These are phyloP conservation scores for Andrena camellia DNA, from an alignment of 2,888 invertebrate species.

Conservation along the genomic window DNA sequence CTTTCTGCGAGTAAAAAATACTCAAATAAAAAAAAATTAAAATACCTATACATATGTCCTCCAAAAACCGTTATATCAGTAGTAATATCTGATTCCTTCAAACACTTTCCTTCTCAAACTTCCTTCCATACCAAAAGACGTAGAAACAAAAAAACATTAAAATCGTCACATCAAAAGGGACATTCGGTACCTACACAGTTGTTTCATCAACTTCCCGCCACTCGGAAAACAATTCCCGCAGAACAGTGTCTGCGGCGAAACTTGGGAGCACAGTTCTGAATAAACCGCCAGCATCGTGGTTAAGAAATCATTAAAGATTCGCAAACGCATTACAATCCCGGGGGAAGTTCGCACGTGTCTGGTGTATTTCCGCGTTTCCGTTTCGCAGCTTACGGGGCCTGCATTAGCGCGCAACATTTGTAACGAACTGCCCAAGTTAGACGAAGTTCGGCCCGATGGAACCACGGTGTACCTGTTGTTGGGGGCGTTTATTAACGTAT, in stretches of 20 bases:
- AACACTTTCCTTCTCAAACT: too few species aligned
- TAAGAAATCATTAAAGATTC: conserved; percentile 50
- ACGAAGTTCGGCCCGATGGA: conserved; percentile 31
- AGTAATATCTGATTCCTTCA: too few species aligned
- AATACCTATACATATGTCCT: too few species aligned
- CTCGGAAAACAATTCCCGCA: neutral
- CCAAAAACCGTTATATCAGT: too few species aligned
- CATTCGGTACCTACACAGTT: neutral
- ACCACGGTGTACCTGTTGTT: conserved; percentile 50
- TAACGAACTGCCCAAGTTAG: conserved; percentile 56
- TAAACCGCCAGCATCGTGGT: conserved; percentile 13
- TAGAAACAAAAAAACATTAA: too few species aligned
- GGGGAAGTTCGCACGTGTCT: conserved; percentile 28
- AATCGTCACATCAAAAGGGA: too few species aligned
- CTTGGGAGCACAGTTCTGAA: neutral
- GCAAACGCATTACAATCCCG: conserved; percentile 27
- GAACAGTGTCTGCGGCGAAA: conserved; percentile 7
- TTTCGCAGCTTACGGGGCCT: conserved; percentile 39
- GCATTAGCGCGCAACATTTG: conserved; percentile 56
- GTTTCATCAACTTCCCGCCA: neutral
- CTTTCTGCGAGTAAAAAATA: too few species aligned
- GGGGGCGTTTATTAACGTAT: conserved; percentile 58
- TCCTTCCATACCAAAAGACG: too few species aligned
- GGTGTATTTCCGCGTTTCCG: conserved; percentile 35
- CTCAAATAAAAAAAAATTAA: too few species aligned